phyloP scores from a whole-genome alignment of 2,797 vertebrate genomes.

The Enteromius treurensis region DNA sequence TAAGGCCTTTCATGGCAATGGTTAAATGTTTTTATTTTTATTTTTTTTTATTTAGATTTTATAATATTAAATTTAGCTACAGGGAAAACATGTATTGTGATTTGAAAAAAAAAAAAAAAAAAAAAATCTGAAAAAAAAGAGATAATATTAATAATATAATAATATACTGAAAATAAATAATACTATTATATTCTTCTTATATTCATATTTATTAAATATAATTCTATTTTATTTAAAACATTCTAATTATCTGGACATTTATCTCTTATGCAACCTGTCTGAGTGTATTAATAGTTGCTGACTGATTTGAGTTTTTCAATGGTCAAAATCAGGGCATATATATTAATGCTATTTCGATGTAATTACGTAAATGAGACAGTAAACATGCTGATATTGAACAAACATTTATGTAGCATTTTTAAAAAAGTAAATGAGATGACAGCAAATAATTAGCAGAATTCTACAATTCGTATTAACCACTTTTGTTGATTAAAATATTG shows the following conservation, averaged over 20 bases:
- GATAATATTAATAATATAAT: background rate
- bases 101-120: too few species aligned
- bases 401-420: background rate
- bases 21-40: background rate
- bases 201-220: background rate
- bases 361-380: background rate
- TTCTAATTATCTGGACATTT: background rate
- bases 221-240: background rate
- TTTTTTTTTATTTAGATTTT: background rate
- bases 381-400: background rate
- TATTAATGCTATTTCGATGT: background rate
- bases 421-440: background rate
- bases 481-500: background rate
- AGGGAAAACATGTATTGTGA: background rate
- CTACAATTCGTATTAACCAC: too few species aligned
- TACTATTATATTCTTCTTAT: background rate
- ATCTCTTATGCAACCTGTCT: too few species aligned
- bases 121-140: too few species aligned
- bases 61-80: background rate
- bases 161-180: background rate
- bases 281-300: background rate
- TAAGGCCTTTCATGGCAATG: background rate
- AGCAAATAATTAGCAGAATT: too few species aligned
- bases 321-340: background rate
- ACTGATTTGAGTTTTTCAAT: background rate